These are phyloP conservation scores for Borostomias antarcticus DNA, from an alignment of 2,797 vertebrate genomes.

Conservation along the genomic window DNA sequence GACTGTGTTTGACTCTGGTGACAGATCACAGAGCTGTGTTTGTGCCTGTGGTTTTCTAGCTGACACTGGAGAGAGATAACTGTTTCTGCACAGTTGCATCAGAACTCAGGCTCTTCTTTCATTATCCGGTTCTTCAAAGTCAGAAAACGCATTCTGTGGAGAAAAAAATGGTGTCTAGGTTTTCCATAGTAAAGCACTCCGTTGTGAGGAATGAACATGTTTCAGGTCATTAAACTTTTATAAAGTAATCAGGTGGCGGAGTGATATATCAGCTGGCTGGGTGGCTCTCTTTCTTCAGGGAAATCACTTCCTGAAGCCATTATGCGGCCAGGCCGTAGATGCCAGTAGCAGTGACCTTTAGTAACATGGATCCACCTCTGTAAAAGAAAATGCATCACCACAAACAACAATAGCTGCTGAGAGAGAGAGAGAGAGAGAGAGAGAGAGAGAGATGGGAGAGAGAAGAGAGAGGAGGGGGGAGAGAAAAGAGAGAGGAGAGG, in stretches of 20 bases:
- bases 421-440: too few relatives aligned
- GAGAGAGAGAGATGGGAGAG: too few relatives aligned
- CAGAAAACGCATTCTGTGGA: too few relatives aligned
- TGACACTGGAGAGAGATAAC: neutral
- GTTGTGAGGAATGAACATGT: neutral
- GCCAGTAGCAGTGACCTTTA: neutral
- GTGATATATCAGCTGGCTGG: neutral
- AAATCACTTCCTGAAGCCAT: neutral
- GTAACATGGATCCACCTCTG: too few relatives aligned
- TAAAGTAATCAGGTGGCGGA: neutral
- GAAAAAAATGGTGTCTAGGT: too few relatives aligned
- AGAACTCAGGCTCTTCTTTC: neutral
- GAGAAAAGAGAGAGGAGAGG: too few relatives aligned
- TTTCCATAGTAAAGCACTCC: too few relatives aligned
- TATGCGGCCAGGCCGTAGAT: neutral
- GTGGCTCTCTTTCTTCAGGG: neutral
- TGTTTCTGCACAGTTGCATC: neutral
- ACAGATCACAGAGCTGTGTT: slow-evolving; percentile 38
- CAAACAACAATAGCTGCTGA: too few relatives aligned
- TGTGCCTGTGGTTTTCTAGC: slow-evolving; percentile 1
- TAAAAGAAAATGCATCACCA: too few relatives aligned
- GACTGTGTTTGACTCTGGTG: slow-evolving; percentile 43
- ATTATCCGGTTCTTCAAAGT: neutral
- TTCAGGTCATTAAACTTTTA: neutral
- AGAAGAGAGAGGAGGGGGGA: too few relatives aligned